A percentile compares a stretch with the other conserved stretches of the same genome.
These are phyloP conservation scores for Eupsilia transversa DNA, from an alignment of 2,888 invertebrate species.

Conservation along the genomic window DNA sequence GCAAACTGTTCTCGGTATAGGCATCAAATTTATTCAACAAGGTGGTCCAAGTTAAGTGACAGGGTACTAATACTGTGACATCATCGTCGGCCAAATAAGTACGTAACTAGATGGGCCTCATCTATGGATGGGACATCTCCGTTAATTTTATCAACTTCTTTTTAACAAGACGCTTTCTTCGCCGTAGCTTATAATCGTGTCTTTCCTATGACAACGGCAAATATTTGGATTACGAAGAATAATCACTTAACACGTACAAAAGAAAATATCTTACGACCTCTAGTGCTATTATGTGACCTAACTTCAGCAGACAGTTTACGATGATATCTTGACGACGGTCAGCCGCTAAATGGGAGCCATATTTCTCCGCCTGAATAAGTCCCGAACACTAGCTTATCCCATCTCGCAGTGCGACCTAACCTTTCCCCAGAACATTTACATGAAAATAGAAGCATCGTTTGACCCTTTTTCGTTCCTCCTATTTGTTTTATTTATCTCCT, in stretches of 20 bases:
- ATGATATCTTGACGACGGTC: conserved; percentile 40
- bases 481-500: conserved; percentile 82
- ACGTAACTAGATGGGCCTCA: not conserved
- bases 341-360: conserved; percentile 29
- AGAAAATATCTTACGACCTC: conserved; percentile 2
- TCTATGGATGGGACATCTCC: too few relatives aligned
- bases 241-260: conserved; percentile 2
- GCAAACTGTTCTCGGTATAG: not conserved
- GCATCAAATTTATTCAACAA: not conserved
- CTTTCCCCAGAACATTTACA: conserved; percentile 73
- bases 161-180: not conserved
- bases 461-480: conserved; percentile 75
- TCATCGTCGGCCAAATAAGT: not conserved
- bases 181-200: not conserved
- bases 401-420: conserved; percentile 38
- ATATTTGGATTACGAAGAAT: not conserved
- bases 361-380: conserved; percentile 30
- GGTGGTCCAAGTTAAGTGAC: not conserved
- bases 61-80: not conserved
- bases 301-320: conserved; percentile 28
- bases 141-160: not conserved
- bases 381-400: conserved; percentile 41
- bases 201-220: not conserved
- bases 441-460: conserved; percentile 75
- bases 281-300: conserved; percentile 18